A percentile compares a stretch with the other conserved stretches of the same genome.
Evolutionary conservation across 2,113 vertebrate genomes (phyloP).

Genomic region (Gallinago paraguaiae): DNA sequence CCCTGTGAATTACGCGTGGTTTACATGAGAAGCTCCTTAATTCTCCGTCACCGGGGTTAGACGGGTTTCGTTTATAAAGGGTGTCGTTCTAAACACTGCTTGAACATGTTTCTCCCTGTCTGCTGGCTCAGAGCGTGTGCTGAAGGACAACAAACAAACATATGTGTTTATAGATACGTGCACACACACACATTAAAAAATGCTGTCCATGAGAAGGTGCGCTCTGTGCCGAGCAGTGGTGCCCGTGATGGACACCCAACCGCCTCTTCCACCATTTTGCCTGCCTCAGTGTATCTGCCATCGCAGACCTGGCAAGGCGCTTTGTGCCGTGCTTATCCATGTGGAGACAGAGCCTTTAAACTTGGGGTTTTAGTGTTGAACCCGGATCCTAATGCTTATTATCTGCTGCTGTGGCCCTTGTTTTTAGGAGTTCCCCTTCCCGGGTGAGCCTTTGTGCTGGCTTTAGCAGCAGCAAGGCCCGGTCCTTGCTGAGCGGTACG

Average conservation of each 20-base stretch:
- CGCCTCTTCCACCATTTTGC: neutral
- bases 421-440: neutral
- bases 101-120: conserved; percentile 43
- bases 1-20: conserved; percentile 80
- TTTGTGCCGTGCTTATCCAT: neutral
- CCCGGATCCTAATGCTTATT: neutral
- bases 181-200: neutral
- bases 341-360: neutral
- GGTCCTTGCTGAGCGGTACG: fast-evolving
- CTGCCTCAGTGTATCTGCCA: fast-evolving
- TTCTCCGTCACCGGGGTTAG: conserved; percentile 77
- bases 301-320: neutral
- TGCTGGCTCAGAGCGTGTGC: conserved; percentile 39
- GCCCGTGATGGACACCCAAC: neutral
- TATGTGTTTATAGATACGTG: conserved; percentile 8
- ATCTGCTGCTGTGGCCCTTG: neutral
- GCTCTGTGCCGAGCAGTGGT: neutral
- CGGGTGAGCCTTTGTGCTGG: fast-evolving
- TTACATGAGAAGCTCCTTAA: conserved; percentile 84
- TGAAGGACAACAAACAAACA: conserved; percentile 40
- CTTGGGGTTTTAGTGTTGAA: neutral
- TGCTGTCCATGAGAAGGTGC: neutral
- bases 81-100: conserved; percentile 66
- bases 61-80: conserved; percentile 75
- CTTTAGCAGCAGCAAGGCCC: neutral